These are phyloP conservation scores for Hydropotes inermis DNA, from an alignment of 2,113 vertebrate species.

Conservation along the genomic window DNA sequence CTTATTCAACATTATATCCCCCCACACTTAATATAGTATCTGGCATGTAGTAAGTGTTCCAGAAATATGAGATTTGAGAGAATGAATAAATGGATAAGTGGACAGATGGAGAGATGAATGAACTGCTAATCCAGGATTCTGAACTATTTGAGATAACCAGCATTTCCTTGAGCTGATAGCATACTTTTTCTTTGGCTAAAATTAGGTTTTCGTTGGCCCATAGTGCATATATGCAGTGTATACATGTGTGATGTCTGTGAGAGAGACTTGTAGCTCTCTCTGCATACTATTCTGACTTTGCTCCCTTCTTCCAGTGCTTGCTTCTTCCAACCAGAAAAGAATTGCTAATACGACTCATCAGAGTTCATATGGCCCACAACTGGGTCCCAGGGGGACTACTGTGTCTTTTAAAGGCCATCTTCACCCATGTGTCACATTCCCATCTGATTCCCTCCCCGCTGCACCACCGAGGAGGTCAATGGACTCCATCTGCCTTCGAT, in stretches of 20 bases:
- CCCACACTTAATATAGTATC: not conserved
- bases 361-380: not conserved
- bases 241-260: not conserved
- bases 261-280: not conserved
- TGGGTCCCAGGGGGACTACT: not conserved
- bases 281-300: not conserved
- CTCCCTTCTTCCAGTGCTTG: not conserved
- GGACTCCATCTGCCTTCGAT: not conserved
- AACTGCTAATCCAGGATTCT: not conserved
- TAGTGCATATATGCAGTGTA: fast-evolving
- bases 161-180: not conserved
- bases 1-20: not conserved
- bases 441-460: not conserved
- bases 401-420: not conserved
- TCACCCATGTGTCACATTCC: not conserved
- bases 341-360: not conserved
- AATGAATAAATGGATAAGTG: not conserved
- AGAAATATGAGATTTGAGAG: not conserved
- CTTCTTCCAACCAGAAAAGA: not conserved
- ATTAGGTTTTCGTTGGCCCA: not conserved
- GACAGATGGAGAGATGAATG: not conserved
- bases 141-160: not conserved
- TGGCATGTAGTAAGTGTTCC: not conserved
- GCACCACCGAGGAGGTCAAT: not conserved
- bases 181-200: not conserved